phyloP scores from a whole-genome alignment of 2,888 invertebrate species.

The Lasioglossum leucozonium region DNA sequence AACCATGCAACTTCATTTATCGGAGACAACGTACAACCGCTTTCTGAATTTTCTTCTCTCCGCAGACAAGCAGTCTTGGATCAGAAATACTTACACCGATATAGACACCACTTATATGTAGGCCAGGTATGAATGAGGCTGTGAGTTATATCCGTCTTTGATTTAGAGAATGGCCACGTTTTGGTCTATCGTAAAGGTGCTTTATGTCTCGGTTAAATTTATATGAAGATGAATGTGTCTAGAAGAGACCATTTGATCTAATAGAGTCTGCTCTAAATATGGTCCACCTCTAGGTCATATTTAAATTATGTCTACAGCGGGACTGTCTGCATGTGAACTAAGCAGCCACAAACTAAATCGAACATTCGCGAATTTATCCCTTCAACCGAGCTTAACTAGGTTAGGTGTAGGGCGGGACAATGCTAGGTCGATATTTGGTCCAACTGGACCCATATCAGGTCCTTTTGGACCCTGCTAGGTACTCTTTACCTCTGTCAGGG shows the following conservation, averaged over 20 bases:
- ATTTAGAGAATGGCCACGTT: conserved; percentile 1
- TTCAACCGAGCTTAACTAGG: not conserved
- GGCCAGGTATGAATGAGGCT: conserved; percentile 9
- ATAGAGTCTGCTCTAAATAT: not conserved
- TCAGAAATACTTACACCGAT: not conserved
- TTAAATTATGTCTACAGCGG: not conserved
- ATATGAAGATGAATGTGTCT: not conserved
- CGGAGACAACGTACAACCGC: not conserved
- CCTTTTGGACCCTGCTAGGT: too few relatives aligned
- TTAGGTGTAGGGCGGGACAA: not conserved
- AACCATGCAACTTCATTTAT: not conserved
- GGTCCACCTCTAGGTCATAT: not conserved
- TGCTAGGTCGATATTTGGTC: not conserved
- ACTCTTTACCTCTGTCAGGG: too few relatives aligned
- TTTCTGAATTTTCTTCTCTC: not conserved
- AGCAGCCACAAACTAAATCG: not conserved
- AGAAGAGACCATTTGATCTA: not conserved
- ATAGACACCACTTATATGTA: not conserved
- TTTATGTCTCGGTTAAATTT: conserved; percentile 5
- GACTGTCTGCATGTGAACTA: not conserved
- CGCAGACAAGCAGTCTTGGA: not conserved
- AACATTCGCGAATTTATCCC: rapidly evolving
- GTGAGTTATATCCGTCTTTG: conserved; percentile 6
- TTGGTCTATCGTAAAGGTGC: conserved; percentile 1
- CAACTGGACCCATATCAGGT: not conserved